Percentiles rank a stretch among this genome's conserved stretches.
phyloP scores from a whole-genome alignment of 2,797 vertebrate species.

The Tiaroga cobitis region DNA sequence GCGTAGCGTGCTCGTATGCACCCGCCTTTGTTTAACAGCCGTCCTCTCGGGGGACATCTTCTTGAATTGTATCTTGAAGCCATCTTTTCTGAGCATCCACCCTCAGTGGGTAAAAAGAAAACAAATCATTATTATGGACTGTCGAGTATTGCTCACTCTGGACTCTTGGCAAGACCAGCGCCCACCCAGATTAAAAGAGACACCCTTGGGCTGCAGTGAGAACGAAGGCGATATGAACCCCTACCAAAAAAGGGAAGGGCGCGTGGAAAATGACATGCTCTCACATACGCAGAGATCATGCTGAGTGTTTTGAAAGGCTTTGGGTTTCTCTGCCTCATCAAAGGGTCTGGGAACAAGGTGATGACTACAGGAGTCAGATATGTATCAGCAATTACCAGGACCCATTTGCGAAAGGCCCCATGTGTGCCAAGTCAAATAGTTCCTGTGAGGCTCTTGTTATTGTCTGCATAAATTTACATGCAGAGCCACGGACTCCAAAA shows the following conservation, averaged over 20 bases:
- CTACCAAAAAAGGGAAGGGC: constrained; percentile 71
- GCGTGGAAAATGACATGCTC: constrained; percentile 41
- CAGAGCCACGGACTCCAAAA: constrained; percentile 52
- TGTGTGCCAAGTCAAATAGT: constrained; percentile 76
- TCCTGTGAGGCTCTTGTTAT: constrained; percentile 71
- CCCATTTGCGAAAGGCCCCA: constrained; percentile 68
- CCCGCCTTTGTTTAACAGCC: constrained; percentile 64
- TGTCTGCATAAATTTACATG: constrained; percentile 73
- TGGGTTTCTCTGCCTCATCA: constrained; percentile 61
- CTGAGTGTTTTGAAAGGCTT: constrained; percentile 62
- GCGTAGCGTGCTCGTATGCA: constrained; percentile 65
- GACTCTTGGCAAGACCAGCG: constrained; percentile 57
- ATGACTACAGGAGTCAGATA: constrained; percentile 79
- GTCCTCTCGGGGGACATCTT: constrained; percentile 67
- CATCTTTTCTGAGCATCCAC: constrained; percentile 63
- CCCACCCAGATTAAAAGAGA: constrained; percentile 57
- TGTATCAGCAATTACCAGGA: constrained; percentile 80
- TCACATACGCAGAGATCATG: constrained; percentile 49
- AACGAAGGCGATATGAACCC: constrained; percentile 54
- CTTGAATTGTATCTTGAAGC: constrained; percentile 62
- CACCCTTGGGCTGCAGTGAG: constrained; percentile 50
- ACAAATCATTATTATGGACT: constrained; percentile 56
- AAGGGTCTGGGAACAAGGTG: constrained; percentile 75
- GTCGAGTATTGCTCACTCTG: constrained; percentile 60
- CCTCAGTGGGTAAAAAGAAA: constrained; percentile 69